Percentiles rank a stretch among this genome's conserved stretches.
Conservation (phyloP, 2,113 vertebrate genomes). For the Sphyrna mokarran region DNA sequence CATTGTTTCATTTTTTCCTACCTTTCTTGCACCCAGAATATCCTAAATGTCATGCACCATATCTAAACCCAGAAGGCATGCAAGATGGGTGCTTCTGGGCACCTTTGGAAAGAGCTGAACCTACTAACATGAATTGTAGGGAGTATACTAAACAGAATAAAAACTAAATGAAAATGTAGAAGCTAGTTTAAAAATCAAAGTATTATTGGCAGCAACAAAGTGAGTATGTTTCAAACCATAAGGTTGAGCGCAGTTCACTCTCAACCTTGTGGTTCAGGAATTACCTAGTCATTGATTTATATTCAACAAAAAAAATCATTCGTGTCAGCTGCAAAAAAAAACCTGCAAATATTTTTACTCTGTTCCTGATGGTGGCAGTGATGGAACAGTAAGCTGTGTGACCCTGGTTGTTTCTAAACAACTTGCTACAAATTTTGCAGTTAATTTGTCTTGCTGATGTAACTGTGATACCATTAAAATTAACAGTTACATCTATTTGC, state of each 20-base stretch:
- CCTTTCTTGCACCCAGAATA: not conserved
- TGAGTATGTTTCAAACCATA: not conserved
- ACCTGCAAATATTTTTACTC: not conserved
- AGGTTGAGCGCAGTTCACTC: not conserved
- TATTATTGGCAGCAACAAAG: not conserved
- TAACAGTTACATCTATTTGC: not conserved
- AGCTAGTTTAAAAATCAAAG: not conserved
- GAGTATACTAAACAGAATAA: not conserved
- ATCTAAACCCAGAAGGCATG: not conserved
- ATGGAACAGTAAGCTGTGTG: not conserved
- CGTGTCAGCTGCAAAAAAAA: not conserved
- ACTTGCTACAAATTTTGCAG: not conserved
- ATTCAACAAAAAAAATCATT: no score
- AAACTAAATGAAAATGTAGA: not conserved
- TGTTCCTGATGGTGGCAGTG: slow-evolving; percentile 33
- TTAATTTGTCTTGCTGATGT: not conserved
- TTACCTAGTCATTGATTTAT: not conserved
- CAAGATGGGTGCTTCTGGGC: not conserved
- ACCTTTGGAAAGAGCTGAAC: not conserved
- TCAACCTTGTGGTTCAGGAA: not conserved
- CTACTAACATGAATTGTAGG: not conserved
- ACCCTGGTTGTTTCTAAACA: not conserved
- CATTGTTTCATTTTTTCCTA: not conserved
- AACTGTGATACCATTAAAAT: not conserved
- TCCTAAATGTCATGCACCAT: not conserved